Evolutionary conservation across 2,888 invertebrate species (phyloP).

Genomic region (Malachius bipustulatus): DNA sequence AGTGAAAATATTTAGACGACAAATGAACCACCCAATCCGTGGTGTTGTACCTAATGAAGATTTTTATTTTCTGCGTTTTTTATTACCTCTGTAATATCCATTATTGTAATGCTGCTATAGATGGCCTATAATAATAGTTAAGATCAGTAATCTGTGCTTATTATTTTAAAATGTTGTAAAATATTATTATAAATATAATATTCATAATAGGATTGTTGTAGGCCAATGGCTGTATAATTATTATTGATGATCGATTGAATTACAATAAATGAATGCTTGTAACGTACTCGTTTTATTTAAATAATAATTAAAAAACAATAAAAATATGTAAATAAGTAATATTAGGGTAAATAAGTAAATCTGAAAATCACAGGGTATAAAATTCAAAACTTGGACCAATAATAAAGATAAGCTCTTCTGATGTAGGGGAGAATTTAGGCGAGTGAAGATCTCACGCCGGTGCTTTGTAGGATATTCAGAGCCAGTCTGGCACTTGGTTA

Average conservation of each 20-base stretch:
- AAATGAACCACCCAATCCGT: slow-evolving; percentile 2
- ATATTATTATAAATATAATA: slow-evolving; percentile 21
- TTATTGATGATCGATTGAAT: slow-evolving; percentile 30
- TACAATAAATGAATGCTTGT: slow-evolving; percentile 37
- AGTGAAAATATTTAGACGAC: no score
- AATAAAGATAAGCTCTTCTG: no score
- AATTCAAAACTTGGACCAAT: no score
- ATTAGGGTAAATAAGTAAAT: no score
- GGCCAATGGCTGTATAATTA: slow-evolving; percentile 35
- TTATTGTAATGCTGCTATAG: slow-evolving; percentile 22
- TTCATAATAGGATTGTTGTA: slow-evolving; percentile 34
- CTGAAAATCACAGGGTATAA: no score
- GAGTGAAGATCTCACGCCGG: no score
- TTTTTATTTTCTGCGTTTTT: slow-evolving; percentile 13
- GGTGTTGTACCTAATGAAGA: slow-evolving; percentile 8
- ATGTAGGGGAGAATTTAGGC: no score
- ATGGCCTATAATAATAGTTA: slow-evolving; percentile 20
- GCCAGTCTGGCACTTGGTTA: no score
- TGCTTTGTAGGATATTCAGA: no score
- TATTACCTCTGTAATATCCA: slow-evolving; percentile 13
- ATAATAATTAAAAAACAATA: no score
- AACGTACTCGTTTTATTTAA: slow-evolving; percentile 22
- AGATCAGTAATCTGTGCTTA: slow-evolving; percentile 20
- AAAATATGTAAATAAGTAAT: no score
- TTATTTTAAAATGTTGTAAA: slow-evolving; percentile 15